Base-by-base conservation (phyloP, 2,113 vertebrate genomes). In the Nycticebus coucang region DNA sequence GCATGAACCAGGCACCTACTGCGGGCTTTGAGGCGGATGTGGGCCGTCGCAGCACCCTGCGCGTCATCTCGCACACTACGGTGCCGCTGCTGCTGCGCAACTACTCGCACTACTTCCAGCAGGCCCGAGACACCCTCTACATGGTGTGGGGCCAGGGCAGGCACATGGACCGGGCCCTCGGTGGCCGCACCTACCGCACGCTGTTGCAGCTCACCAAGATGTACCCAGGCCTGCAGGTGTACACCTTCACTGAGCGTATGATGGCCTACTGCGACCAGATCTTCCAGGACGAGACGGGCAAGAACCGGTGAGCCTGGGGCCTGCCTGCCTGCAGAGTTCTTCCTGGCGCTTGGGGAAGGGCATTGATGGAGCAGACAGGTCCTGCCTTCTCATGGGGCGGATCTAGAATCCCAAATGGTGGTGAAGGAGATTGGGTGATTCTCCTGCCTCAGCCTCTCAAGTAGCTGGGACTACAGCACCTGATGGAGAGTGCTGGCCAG, bases 261-360 rank as follows among this genome's bases (percentile, higher is more conserved):
- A 99, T 99, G 98, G 88, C 98, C 0, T 98, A 99, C 94, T 99
- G 99, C 1, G 99, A 99, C 0, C 57, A 97, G 0, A 72, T 99
- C 93, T 99, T 99, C 98, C 99, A 99, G 98, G 98, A 99, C 0
- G 99, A 99, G 98, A 99, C 99, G 0, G 99, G 99, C 62, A 99
- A 99, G 98, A 99, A 99, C 98, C 99, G 99, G 99, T 99, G 98
- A 79, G 94, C 69, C 14, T 1, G 4, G 37, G n/a, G 9, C 45
- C 9, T 14, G 24, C 33, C 45, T 14, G 35, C 33, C 62, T 21
- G 28, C 7, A 9, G 35, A 11, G 62, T 21, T 6, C 28, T 30
- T 77, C 77, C 53, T 55, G 78, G 18, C 2, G 19, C 14, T 9
- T 5, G 53, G 59, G 45, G 30, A 8, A 30, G 37, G 4, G 55